Evolutionary conservation across 2,888 invertebrate genomes (phyloP), one percentile per base, ranked within the genome.

Genomic region (Masnerella sp.): DNA sequence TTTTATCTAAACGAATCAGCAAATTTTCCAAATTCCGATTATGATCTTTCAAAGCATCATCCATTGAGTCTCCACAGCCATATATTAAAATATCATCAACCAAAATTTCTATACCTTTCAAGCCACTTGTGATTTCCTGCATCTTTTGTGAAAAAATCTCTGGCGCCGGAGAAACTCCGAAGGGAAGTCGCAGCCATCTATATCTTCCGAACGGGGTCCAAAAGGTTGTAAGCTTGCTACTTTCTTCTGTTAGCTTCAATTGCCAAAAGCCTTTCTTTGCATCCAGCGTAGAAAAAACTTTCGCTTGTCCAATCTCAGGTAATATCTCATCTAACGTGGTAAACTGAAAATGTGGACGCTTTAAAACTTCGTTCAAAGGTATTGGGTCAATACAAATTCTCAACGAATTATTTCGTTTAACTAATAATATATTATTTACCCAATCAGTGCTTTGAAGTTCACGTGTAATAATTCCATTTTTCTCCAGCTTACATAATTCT

Each of bases 221-320:
- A 11, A 47, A 47, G 0, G 77, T 80, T 17, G 77, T 72, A 5
- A 79, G 34, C 7, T 79, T 42, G 5, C 77, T 67, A 34, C 77
- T 78, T 40, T 28, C 8, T 17, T 78, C 74, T 17, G 68, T 68
- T 7, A 83, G 43, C 56, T 58, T 67, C 1, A 82, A 58, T 28
- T 78, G 74, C 67, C 59, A 78, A 77, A 82, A 80, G 1, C 70
- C 79, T 12, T 62, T 28, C 3, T 73, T 75, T 2, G 76, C 73
- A 72, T 82, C 82, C 5, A 61, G 4, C 9, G 36, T 49, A 8
- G 49, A 40, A 18, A 61, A 61, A n/a, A 61, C 49, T 30, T 20
- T 9, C 3, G 61, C 49, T 9, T 30, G 7, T 1, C 49, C 40
- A 1, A 49, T n/a, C 11, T 49, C 47, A 2, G 49, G 36, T 11